Evolutionary conservation across 2,888 invertebrate genomes (phyloP).

Genomic region (Empis livida): DNA sequence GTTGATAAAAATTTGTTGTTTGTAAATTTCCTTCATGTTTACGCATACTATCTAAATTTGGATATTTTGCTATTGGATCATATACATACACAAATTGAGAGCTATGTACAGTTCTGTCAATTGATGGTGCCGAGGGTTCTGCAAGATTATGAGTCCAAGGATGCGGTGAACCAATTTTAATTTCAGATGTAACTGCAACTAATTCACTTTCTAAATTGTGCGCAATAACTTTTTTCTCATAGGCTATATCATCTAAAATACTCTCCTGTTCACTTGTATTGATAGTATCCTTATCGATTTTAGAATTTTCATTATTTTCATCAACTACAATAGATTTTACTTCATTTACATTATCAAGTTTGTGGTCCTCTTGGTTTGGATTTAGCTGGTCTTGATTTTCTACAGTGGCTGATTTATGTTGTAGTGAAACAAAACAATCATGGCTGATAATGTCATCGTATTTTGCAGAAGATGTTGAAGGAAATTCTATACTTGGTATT

Average conservation of each 20-base stretch:
- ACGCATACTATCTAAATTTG: not conserved
- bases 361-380: not conserved
- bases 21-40: conserved; percentile 6
- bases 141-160: conserved; percentile 13
- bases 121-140: conserved; percentile 13
- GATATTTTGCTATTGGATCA: not conserved
- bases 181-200: not conserved
- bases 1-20: conserved; percentile 6
- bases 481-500: not conserved
- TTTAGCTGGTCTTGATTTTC: conserved; percentile 13
- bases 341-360: not conserved
- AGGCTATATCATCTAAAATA: not conserved
- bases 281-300: too few species aligned
- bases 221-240: not conserved
- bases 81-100: conserved; percentile 1
- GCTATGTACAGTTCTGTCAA: conserved; percentile 5
- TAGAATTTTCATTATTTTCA: not conserved
- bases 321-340: not conserved
- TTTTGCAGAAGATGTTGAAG: conserved; percentile 7
- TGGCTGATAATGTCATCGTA: conserved; percentile 14
- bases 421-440: conserved; percentile 14
- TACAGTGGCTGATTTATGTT: conserved; percentile 13
- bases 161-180: conserved; percentile 8
- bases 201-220: not conserved
- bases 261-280: too few species aligned